phyloP scores from a whole-genome alignment of 2,113 vertebrate species.

The Anoplopoma fimbria region DNA sequence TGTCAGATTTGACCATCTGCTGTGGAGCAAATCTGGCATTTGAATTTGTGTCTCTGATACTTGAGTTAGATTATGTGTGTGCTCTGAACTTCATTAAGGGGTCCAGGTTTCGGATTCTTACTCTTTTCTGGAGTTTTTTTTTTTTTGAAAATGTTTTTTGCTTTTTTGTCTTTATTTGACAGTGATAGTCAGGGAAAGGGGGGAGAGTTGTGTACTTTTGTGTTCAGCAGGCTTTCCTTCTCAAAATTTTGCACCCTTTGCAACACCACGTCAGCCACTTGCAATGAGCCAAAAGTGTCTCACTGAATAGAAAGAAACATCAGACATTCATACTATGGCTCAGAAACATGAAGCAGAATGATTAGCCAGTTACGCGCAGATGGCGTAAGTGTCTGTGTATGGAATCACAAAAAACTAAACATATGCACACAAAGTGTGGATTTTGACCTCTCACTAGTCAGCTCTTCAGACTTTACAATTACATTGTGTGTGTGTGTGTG shows the following conservation, averaged over 20 bases:
- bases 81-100: not conserved
- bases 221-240: not conserved
- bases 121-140: too few relatives aligned
- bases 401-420: not conserved
- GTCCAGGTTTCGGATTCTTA: not conserved
- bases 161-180: not conserved
- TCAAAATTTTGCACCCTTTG: not conserved
- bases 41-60: too few relatives aligned
- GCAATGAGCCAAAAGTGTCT: not conserved
- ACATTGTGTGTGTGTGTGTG: not conserved
- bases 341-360: not conserved
- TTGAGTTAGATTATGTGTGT: constrained; percentile 13
- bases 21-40: constrained; percentile 1
- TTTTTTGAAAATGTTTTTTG: too few relatives aligned
- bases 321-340: constrained; percentile 18
- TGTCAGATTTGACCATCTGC: constrained; percentile 20
- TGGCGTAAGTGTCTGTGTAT: constrained; percentile 9
- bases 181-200: not conserved
- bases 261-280: not conserved
- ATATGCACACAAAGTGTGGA: not conserved
- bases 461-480: constrained; percentile 14
- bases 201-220: too few relatives aligned
- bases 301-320: constrained; percentile 6
- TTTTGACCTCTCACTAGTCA: constrained; percentile 23
- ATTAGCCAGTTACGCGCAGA: constrained; percentile 41